Percentiles rank a stretch among this genome's conserved stretches.
Evolutionary conservation across 1,140 invertebrate genomes (phyloP).

Genomic region (Agraylea sexmaculata): DNA sequence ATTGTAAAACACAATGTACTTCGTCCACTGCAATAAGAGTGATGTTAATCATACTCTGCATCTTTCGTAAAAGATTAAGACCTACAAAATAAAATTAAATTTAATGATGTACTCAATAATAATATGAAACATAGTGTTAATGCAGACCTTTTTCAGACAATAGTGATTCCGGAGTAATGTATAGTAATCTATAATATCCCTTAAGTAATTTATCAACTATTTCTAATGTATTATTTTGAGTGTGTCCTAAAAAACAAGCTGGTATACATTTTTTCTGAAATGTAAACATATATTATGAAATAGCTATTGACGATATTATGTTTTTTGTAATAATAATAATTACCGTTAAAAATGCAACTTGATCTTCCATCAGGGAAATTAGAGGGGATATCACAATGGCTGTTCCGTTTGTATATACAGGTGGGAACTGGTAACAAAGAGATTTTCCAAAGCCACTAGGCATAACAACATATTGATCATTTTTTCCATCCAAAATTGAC

Average conservation of each 20-base stretch:
- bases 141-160: constrained; percentile 26
- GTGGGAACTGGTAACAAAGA: constrained; percentile 18
- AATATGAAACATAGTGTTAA: constrained; percentile 1
- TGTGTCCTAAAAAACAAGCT: constrained; percentile 51
- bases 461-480: constrained; percentile 39
- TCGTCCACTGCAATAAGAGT: constrained; percentile 61
- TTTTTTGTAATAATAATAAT: constrained; percentile 1
- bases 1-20: constrained; percentile 64
- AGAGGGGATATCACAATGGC: constrained; percentile 16
- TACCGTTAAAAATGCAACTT: constrained; percentile 19
- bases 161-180: constrained; percentile 55
- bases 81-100: constrained; percentile 6
- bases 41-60: constrained; percentile 34
- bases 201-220: constrained; percentile 35
- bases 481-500: constrained; percentile 41
- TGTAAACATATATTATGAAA: too few species aligned
- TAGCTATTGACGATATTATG: neutral
- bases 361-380: constrained; percentile 19
- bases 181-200: constrained; percentile 48
- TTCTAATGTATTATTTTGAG: constrained; percentile 40
- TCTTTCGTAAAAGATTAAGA: constrained; percentile 26
- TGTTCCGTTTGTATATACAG: constrained; percentile 16
- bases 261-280: constrained; percentile 18
- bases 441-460: constrained; percentile 18
- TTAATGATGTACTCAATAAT: neutral